Percentiles rank a stretch among this genome's conserved stretches.
These are phyloP conservation scores for Nemopilema nomurai DNA, from an alignment of 30 jellyfish, hydroid and myxozoan species.

Conservation along the genomic window DNA sequence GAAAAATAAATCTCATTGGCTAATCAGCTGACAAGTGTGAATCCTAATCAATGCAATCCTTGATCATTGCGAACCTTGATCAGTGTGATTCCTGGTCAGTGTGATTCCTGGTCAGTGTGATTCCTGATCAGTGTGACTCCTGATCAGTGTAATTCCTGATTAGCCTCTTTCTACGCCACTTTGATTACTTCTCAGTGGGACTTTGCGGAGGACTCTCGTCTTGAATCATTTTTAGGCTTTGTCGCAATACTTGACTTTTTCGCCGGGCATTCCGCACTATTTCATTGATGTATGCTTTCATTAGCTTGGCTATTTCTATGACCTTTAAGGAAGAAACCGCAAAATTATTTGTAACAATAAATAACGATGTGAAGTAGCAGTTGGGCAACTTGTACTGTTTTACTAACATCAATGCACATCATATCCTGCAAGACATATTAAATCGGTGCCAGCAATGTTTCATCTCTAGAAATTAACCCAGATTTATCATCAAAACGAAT, in stretches of 20 bases:
- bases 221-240: slow-evolving; percentile 71
- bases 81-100: background rate
- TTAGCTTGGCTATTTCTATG: slow-evolving; percentile 93
- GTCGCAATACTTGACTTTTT: slow-evolving; percentile 81
- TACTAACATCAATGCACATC: too few species aligned
- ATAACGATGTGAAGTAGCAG: too few species aligned
- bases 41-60: too few species aligned
- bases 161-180: background rate
- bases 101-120: background rate
- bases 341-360: background rate
- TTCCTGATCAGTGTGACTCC: background rate
- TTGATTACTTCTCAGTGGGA: too few species aligned
- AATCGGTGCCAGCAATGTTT: background rate
- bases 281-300: slow-evolving; percentile 99
- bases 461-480: too few species aligned
- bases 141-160: background rate
- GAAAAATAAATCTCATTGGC: background rate
- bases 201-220: slow-evolving; percentile 63
- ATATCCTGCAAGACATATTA: too few species aligned
- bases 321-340: slow-evolving; percentile 65
- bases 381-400: too few species aligned
- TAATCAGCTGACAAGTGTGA: background rate
- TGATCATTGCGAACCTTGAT: background rate
- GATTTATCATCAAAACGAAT: too few species aligned
- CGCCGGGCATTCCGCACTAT: slow-evolving; percentile 94